Percentiles rank a stretch among this genome's conserved stretches.
Conservation (phyloP, 2,888 invertebrate genomes). For the Ichneumoninae sp. region DNA sequence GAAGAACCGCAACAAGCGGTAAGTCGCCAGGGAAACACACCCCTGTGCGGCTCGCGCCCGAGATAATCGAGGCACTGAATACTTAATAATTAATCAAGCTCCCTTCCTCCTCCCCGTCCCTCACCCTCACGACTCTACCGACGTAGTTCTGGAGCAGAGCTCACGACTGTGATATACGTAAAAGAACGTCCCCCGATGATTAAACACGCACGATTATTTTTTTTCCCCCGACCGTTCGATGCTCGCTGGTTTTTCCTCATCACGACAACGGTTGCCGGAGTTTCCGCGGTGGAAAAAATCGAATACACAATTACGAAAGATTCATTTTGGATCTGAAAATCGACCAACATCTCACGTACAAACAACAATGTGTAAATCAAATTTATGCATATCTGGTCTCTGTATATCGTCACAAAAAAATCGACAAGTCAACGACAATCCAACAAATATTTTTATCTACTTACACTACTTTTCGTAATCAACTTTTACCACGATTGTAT, state of each 20-base stretch:
- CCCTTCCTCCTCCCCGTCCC: constrained; percentile 17
- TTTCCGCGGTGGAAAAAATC: constrained; percentile 19
- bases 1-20: constrained; percentile 89
- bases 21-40: constrained; percentile 77
- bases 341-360: constrained; percentile 37
- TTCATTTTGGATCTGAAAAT: constrained; percentile 19
- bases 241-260: constrained; percentile 18
- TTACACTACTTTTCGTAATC: constrained; percentile 38
- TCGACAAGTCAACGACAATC: constrained; percentile 25
- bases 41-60: constrained; percentile 36
- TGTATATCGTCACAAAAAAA: constrained; percentile 23
- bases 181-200: constrained; percentile 58
- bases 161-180: constrained; percentile 82
- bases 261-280: constrained; percentile 19
- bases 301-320: constrained; percentile 2
- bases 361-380: constrained; percentile 18
- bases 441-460: constrained; percentile 27
- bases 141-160: constrained; percentile 79
- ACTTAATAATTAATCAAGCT: constrained; percentile 59
- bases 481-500: constrained; percentile 36
- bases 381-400: constrained; percentile 39
- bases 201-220: constrained; percentile 48
- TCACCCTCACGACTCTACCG: constrained; percentile 71
- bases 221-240: constrained; percentile 23
- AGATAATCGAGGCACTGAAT: constrained; percentile 61